Base-by-base conservation (phyloP, 2,113 vertebrate genomes). In the Acrocephalus kingi region DNA sequence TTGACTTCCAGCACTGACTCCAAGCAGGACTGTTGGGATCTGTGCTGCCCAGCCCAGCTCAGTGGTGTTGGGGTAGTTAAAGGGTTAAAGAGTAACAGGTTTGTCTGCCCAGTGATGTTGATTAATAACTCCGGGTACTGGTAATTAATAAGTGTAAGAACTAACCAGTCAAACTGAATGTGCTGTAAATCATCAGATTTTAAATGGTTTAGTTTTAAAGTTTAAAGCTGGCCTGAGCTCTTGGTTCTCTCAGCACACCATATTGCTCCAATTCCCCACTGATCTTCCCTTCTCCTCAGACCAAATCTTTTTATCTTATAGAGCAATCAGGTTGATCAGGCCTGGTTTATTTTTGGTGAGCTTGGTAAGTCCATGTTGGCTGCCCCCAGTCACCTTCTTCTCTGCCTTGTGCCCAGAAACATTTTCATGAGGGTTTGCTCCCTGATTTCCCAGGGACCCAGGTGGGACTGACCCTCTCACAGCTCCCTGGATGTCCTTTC, bases 321-420 rank as follows among this genome's bases (percentile, higher is more conserved):
- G 61, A 43, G 45, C 33, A n/a, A 24, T 31, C 11, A 52, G 28
- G 4, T 19, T 48, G 28, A 41, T 61, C 24, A 48, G 20, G n/a
- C 16, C 64, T 72, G 52, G 45, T 74, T 63, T 75, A 11, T 51
- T 28, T n/a, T 17, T 28, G 15, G 11, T 15, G 21, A 35, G 11
- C 19, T 39, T 10, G 17, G 0, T 37, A 66, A 66, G 27, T 3
- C 62, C 13, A 7, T 9, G 7, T 0, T 84, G 72, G 22, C 55
- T 58, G 30, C 18, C 74, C 46, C 52, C 35, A 64, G 18, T 11
- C 39, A 15, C 15, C 13, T 28, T 43, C n/a, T 27, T 15, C 74
- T 45, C 43, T 33, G 8, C 41, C 48, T 37, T 37, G 19, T 62
- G n/a, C 15, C 28, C 62, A 56, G 52, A 51, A 79, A 51, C 30